Percentiles rank a stretch among this genome's conserved stretches.
These are phyloP conservation scores for Cryptops parisi DNA, from an alignment of 2,888 invertebrate genomes.

Conservation along the genomic window DNA sequence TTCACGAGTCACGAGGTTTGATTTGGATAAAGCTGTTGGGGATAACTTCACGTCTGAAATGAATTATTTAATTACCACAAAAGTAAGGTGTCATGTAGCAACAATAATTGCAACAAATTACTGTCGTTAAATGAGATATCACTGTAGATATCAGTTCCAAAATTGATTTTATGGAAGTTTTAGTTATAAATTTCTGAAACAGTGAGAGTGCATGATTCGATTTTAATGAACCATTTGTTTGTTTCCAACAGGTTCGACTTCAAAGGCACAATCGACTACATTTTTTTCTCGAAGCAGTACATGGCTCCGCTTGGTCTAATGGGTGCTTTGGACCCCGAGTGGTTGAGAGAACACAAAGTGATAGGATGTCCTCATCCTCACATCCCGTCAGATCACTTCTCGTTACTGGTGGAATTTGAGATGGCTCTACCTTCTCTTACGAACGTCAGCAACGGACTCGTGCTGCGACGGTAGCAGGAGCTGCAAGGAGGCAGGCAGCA, in stretches of 20 bases:
- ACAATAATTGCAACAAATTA: no score
- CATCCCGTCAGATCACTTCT: constrained; percentile 92
- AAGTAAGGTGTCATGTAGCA: no score
- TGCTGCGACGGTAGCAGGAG: constrained; percentile 17
- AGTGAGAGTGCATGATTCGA: background rate
- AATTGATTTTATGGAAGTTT: background rate
- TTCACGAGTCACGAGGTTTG: no score
- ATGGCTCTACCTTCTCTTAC: constrained; percentile 40
- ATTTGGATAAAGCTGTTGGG: no score
- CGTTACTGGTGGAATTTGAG: constrained; percentile 76
- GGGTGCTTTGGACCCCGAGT: constrained; percentile 78
- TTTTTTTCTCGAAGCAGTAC: constrained; percentile 91
- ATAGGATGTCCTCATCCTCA: constrained; percentile 97
- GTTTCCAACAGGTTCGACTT: constrained; percentile 72
- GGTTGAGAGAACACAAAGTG: constrained; percentile 73
- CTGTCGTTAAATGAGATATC: no score
- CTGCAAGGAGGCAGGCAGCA: background rate
- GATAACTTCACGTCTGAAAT: no score
- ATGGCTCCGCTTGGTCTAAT: constrained; percentile 89
- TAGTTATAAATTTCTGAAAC: background rate
- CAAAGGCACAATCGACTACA: constrained; percentile 99
- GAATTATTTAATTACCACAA: no score
- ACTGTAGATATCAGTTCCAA: no score
- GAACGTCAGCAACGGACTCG: constrained; percentile 15
- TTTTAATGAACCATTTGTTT: constrained; percentile 1